Percentiles rank a stretch among this genome's conserved stretches.
phyloP scores from a whole-genome alignment of 2,888 invertebrate genomes.

The Harpagoxenus sublaevis region DNA sequence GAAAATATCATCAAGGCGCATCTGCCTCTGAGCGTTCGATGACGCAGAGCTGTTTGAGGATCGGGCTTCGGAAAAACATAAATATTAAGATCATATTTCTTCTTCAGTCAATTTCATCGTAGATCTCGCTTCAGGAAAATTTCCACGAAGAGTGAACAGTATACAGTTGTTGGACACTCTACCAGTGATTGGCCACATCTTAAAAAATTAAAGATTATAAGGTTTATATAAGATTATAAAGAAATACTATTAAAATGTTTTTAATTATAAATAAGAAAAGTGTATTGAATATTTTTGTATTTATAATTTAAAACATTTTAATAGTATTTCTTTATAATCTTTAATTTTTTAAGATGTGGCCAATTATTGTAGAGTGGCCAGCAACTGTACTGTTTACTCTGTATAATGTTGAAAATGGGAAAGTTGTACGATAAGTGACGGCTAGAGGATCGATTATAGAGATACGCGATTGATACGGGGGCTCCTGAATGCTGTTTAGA shows the following conservation, averaged over 20 bases:
- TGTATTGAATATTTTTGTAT: too few species aligned
- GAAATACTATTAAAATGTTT: too few species aligned
- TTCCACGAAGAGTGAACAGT: not conserved
- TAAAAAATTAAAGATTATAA: too few species aligned
- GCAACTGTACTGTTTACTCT: too few species aligned
- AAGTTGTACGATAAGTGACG: not conserved
- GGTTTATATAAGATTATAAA: too few species aligned
- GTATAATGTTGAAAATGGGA: not conserved
- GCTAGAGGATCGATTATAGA: not conserved
- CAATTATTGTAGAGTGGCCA: too few species aligned
- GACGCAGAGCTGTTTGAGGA: not conserved
- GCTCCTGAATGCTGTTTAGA: slow-evolving; percentile 36
- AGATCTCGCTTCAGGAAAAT: not conserved
- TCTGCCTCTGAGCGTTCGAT: not conserved
- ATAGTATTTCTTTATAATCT: too few species aligned
- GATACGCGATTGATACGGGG: not conserved
- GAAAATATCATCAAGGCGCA: not conserved
- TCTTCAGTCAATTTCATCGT: not conserved
- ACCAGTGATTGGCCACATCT: too few species aligned
- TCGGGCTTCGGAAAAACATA: not conserved
- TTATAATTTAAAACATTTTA: too few species aligned
- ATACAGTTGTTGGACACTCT: too few species aligned
- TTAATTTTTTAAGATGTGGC: too few species aligned
- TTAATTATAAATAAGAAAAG: too few species aligned
- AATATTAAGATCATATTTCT: not conserved